Base-by-base conservation (phyloP, 2,888 invertebrate genomes). In the Miltochrista miniata region DNA sequence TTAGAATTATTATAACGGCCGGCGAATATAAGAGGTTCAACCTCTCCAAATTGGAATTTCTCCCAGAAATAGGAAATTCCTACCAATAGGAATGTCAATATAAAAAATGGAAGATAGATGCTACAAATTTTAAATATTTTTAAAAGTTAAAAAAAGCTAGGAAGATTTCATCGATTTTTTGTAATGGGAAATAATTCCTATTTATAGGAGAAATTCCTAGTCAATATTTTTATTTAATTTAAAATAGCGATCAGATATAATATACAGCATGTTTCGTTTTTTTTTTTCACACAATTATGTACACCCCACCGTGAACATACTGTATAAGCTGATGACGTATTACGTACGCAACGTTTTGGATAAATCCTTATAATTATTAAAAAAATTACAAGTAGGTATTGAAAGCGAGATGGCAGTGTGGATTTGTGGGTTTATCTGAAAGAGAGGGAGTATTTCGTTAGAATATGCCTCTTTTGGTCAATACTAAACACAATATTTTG, bases 381-480 rank as follows among this genome's bases (percentile, higher is more conserved):
- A 79, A 71, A 79, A 70, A 75, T 79, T 81, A 85, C 78, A 81
- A 75, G 74, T 52, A 52, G 43, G 52, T 77, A 79, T 72, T 81
- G 82, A 86, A 92, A 90, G 90, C 90, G 90, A 85, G 84, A 91
- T 92, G 92, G 91, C 91, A 91, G 90, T 90, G 90, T 78, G 71
- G 70, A 71, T 74, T 75, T 77, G 76, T 79, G 71, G 76, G 73
- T 65, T 76, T 83, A 89, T 83, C 90, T 90, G 88, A 38, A 82
- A 78, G 67, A 59, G 49, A 64, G 45, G 48, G 49, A 37, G 54
- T 15, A 18, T 14, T 14, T 42, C 2, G 11, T 24, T 24, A 24
- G 3, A 24, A 24, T 24, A n/a, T n/a, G n/a, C n/a, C n/a, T n/a
- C n/a, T n/a, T n/a, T n/a, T n/a, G n/a, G n/a, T n/a, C n/a, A n/a